Base-by-base conservation (phyloP, 1,140 invertebrate genomes). In the Thaumetopoea pityocampa region DNA sequence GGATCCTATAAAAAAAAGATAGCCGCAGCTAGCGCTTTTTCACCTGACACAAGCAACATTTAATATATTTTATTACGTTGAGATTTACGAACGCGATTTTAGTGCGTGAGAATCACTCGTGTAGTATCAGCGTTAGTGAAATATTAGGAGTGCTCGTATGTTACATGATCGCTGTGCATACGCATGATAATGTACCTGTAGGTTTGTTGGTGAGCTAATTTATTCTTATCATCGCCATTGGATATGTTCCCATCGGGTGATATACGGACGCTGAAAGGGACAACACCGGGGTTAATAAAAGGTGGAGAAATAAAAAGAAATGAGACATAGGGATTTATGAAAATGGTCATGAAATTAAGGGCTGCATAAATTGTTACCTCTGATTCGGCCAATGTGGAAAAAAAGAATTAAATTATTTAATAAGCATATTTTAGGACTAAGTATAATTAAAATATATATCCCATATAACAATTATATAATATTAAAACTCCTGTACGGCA, bases 131-230 rank as follows among this genome's bases (percentile, higher is more conserved):
- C n/a, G n/a, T n/a, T n/a, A n/a, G n/a, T n/a, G n/a, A n/a, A n/a
- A n/a, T n/a, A n/a, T n/a, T n/a, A n/a, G n/a, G n/a, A n/a, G n/a
- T n/a, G 67, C 74, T 67, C 66, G 45, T 44, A 61, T 70, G 57
- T 57, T 33, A 40, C n/a, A 58, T 66, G 67, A 58, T 45, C 48
- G 62, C 59, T 30, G 67, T 74, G 71, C 62, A 20, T 51, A 69
- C 68, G 71, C 54, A 55, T 67, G 63, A 51, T 45, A 47, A 67
- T 73, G 60, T 87, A 94, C 93, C 91, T 93, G 86, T 95, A 95
- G 16, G 93, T 94, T 87, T 94, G 93, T 67, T 93, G 91, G 83
- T 93, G 92, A 68, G 88, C 89, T 55, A 92, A 86, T 81, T 90
- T 91, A 76, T 87, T 89, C 66, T 91, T 90, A 66, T 92, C 91